A percentile compares a stretch with the other conserved stretches of the same genome.
Evolutionary conservation across 2,113 vertebrate species (phyloP).

Genomic region (Esox niger): DNA sequence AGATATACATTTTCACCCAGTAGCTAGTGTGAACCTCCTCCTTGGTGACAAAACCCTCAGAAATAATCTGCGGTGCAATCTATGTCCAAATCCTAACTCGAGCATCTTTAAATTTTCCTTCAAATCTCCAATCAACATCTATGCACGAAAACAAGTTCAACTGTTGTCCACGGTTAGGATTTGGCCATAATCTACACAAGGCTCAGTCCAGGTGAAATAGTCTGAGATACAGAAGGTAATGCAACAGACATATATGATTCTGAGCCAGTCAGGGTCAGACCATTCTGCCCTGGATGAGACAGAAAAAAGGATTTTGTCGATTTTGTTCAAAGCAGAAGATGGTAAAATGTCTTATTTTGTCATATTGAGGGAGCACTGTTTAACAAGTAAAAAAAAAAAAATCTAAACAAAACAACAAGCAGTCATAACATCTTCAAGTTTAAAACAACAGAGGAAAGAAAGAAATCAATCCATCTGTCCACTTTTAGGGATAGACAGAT

Average conservation of each 20-base stretch:
- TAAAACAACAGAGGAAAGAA: constrained; percentile 63
- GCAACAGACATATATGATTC: neutral
- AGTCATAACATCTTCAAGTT: constrained; percentile 71
- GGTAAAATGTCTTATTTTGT: constrained; percentile 10
- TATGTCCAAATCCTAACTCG: constrained; percentile 10
- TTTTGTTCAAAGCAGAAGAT: constrained; percentile 10
- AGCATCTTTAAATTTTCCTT: constrained; percentile 9
- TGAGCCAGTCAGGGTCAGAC: neutral
- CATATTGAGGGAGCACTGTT: constrained; percentile 68
- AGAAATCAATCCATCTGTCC: constrained; percentile 54
- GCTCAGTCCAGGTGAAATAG: constrained; percentile 51
- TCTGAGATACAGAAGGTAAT: constrained; percentile 15
- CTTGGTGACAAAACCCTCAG: neutral
- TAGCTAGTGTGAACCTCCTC: constrained; percentile 11
- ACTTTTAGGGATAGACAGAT: constrained; percentile 58
- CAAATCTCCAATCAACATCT: no score
- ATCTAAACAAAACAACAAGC: constrained; percentile 45
- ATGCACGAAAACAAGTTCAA: neutral
- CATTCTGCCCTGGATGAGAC: neutral
- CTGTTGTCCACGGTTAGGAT: constrained; percentile 21
- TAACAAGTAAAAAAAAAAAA: constrained; percentile 31
- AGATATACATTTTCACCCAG: constrained; percentile 34
- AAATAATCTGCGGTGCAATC: constrained; percentile 3
- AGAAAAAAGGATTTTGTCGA: constrained; percentile 19
- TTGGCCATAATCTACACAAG: constrained; percentile 38